Evolutionary conservation across 2,113 vertebrate species (phyloP), one percentile per base, ranked within the genome.

Genomic region (Sebastes fasciatus): DNA sequence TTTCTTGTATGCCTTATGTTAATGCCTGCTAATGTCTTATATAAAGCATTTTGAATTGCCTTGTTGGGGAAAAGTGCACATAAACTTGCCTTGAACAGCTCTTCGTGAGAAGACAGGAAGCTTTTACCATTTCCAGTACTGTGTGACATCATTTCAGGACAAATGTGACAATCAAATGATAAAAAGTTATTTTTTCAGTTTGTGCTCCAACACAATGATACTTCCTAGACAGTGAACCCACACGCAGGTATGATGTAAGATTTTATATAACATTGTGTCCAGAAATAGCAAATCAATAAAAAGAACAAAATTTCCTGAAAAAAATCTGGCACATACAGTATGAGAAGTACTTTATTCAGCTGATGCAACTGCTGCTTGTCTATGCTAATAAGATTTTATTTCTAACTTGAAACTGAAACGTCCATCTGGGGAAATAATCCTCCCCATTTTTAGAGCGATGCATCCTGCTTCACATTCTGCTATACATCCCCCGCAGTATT

Each of bases 201-300:
- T 85, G 58, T 42, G 34, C 76, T 80, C 79, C 45, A 68, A 5
- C 57, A 46, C 52, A 61, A 13, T 26, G 77, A 55, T 49, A 13
- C 49, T 17, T 19, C 61, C 81, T 26, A 79, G 75, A 67, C 82
- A 57, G 54, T 70, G 45, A 79, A 72, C 92, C 89, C 87, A 91
- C 90, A 80, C 81, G 40, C 46, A 64, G 74, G 40, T 43, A 34
- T 89, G 88, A 93, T 88, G 78, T 90, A 93, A 91, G 84, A 14
- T 40, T 86, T 92, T 92, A 93, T 90, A 66, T 91, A 93, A 92
- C 86, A 67, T 3, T 1, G 51, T 11, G n/a, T 52, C 62, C 61
- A 73, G 58, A 52, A 67, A 83, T 75, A 82, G 67, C 45, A 91
- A 91, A 89, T 92, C 90, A 88, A 93, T 91, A 87, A 68, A 34